phyloP scores from a whole-genome alignment of 64 coral and sea anemone genomes.

The Astreopora myriophthalma region DNA sequence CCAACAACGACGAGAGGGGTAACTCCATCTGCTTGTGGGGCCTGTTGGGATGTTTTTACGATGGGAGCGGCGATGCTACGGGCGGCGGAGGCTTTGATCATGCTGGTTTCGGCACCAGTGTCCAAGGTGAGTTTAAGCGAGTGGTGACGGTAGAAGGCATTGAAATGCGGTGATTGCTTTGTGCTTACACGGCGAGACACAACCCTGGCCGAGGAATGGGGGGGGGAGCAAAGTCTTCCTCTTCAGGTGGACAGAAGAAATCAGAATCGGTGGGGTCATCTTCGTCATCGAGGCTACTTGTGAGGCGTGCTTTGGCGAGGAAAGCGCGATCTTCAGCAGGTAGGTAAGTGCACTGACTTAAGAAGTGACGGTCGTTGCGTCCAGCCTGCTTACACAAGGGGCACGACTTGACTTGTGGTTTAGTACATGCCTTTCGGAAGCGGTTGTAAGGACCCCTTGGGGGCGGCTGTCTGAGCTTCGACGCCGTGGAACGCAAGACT shows the following conservation, averaged over 20 bases:
- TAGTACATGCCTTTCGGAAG: not conserved
- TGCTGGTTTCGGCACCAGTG: not conserved
- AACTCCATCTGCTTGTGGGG: conserved; percentile 1
- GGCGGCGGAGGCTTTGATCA: not conserved
- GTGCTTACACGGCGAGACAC: not conserved
- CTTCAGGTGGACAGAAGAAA: not conserved
- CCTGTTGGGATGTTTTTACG: not conserved
- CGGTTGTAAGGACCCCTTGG: not conserved
- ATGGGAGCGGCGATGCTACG: not conserved
- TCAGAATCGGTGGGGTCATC: not conserved
- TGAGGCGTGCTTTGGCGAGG: not conserved
- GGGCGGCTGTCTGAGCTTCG: not conserved
- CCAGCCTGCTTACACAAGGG: conserved; percentile 4
- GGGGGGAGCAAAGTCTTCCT: not conserved
- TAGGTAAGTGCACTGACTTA: conserved; percentile 29
- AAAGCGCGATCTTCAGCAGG: not conserved
- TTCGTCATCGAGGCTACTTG: not conserved
- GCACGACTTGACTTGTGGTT: not conserved
- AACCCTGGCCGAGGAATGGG: not conserved
- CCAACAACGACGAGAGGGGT: conserved; percentile 10
- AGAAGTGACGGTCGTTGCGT: not conserved
- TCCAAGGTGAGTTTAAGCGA: conserved; percentile 18
- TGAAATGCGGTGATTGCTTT: conserved; percentile 9
- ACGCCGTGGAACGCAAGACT: not conserved
- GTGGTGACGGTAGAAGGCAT: conserved; percentile 15